phyloP scores from a whole-genome alignment of 35 echinoderm and acorn worm species.

The Heliocidaris erythrogramma region DNA sequence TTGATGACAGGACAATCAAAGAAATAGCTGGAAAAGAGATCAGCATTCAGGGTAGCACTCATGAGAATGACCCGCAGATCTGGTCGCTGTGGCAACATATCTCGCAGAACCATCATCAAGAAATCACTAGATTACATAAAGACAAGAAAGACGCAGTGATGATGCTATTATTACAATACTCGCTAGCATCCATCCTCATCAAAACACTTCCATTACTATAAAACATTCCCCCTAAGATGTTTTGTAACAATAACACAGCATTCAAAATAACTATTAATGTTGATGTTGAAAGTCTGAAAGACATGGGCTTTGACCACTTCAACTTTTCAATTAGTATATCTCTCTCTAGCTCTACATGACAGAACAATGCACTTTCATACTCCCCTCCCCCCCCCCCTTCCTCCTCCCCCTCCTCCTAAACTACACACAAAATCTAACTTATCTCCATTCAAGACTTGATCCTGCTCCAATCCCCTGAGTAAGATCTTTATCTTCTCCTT shows the following conservation, averaged over 20 bases:
- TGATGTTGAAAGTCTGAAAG: not conserved
- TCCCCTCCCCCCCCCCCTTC: no score
- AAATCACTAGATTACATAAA: constrained; percentile 69
- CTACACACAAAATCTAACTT: not conserved
- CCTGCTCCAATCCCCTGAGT: no score
- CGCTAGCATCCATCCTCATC: not conserved
- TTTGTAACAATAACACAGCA: no score
- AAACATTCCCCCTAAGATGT: not conserved
- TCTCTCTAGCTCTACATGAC: not conserved
- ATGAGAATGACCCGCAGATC: constrained; percentile 83
- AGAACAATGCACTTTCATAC: no score
- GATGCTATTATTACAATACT: not conserved
- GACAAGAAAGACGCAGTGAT: not conserved
- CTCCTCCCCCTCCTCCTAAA: no score
- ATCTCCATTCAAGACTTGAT: not conserved
- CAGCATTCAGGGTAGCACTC: constrained; percentile 89
- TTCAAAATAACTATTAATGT: no score
- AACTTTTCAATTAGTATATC: not conserved
- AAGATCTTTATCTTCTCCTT: no score
- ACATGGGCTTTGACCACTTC: not conserved
- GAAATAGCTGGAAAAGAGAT: constrained; percentile 66
- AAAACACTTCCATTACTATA: not conserved
- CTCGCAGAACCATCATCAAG: constrained; percentile 79
- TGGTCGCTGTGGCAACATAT: constrained; percentile 68
- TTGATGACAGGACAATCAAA: constrained; percentile 65